phyloP scores from a whole-genome alignment of 2,113 vertebrate genomes.

The Genyomyrus donnyi region DNA sequence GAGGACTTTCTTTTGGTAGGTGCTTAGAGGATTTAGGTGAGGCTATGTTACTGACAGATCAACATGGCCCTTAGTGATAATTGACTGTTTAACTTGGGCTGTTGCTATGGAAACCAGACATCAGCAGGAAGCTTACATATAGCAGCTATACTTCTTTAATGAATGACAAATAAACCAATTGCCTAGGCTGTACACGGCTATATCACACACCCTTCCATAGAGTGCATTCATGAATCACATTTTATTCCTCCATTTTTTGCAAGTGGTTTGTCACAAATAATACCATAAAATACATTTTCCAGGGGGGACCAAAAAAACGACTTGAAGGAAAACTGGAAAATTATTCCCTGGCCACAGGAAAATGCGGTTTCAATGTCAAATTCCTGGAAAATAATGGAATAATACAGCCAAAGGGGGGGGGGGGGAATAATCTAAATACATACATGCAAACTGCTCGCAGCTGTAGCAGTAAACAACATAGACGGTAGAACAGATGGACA shows the following conservation, averaged over 20 bases:
- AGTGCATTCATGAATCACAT: neutral
- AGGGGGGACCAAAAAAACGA: neutral
- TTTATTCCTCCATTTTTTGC: neutral
- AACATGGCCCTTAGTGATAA: neutral
- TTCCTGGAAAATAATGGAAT: conserved; percentile 7
- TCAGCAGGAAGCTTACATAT: neutral
- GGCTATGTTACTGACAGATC: neutral
- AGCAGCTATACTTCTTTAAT: neutral
- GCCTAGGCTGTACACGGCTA: neutral
- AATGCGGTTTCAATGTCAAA: conserved; percentile 3
- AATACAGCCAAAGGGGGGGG: neutral
- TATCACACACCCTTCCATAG: neutral
- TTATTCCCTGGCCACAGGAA: conserved; percentile 2
- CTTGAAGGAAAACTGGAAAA: neutral
- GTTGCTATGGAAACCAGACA: neutral
- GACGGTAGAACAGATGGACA: neutral
- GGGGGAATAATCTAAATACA: neutral
- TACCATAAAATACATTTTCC: neutral
- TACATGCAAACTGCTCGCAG: neutral
- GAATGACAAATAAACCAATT: neutral
- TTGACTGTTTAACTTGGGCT: neutral
- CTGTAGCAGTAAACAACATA: neutral
- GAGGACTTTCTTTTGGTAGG: neutral
- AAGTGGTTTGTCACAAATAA: neutral
- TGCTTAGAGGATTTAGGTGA: neutral